Evolutionary conservation across 2,113 vertebrate species (phyloP).

Genomic region (Willisornis vidua): DNA sequence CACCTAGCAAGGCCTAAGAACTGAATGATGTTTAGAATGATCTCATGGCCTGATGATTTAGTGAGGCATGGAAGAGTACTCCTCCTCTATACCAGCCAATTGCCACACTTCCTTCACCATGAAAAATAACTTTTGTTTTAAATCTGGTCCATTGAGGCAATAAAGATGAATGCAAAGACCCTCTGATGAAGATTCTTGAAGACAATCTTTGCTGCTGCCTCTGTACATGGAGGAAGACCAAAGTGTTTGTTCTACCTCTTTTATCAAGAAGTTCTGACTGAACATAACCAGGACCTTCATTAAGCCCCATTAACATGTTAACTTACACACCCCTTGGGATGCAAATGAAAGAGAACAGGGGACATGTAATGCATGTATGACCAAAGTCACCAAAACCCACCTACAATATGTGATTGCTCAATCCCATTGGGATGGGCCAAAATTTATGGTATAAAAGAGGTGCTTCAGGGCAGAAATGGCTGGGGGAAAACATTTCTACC

Average conservation of each 20-base stretch:
- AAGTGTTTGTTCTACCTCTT: background rate
- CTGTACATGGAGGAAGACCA: background rate
- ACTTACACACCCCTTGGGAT: background rate
- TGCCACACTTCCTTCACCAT: background rate
- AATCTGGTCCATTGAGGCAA: too few relatives aligned
- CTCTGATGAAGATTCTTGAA: too few relatives aligned
- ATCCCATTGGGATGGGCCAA: background rate
- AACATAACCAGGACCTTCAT: background rate
- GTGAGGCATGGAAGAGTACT: background rate
- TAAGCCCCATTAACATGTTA: background rate
- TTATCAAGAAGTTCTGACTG: background rate
- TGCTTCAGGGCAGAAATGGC: background rate
- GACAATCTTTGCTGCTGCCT: background rate
- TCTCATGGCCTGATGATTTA: background rate
- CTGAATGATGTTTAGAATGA: background rate
- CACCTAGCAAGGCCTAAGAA: too few relatives aligned
- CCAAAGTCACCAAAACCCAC: background rate
- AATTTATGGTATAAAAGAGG: background rate
- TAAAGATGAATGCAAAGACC: too few relatives aligned
- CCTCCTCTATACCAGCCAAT: too few relatives aligned
- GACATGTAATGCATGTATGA: fast-evolving
- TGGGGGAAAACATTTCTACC: background rate
- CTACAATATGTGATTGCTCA: background rate
- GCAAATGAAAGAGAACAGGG: background rate
- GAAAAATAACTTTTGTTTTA: background rate